Evolutionary conservation across 2,113 vertebrate genomes (phyloP).

Genomic region (Semnornis frantzii): DNA sequence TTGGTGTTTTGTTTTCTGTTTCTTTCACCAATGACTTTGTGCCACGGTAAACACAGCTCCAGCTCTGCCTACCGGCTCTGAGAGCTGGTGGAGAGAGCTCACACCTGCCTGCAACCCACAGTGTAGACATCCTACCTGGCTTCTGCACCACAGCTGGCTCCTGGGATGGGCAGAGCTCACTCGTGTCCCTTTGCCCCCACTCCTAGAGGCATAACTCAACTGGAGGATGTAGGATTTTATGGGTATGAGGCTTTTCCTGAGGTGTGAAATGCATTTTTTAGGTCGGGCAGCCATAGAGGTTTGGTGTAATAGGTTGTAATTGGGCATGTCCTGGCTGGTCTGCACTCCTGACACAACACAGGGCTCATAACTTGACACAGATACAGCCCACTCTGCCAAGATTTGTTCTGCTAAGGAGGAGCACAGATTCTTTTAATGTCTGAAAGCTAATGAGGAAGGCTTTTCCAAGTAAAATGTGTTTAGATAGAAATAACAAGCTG

Average conservation of each 20-base stretch:
- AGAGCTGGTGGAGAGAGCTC: not conserved
- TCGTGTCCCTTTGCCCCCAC: not conserved
- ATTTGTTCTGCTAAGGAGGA: constrained; percentile 54
- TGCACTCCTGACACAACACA: constrained; percentile 40
- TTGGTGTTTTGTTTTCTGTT: constrained; percentile 40
- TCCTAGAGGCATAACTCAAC: not conserved
- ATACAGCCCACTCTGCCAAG: constrained; percentile 53
- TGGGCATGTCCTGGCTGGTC: constrained; percentile 56
- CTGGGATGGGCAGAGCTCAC: accelerated
- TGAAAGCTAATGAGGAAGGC: constrained; percentile 58
- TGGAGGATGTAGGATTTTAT: not conserved
- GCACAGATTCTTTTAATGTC: constrained; percentile 52
- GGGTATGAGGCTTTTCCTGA: not conserved
- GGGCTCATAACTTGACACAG: constrained; percentile 62
- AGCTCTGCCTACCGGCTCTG: not conserved
- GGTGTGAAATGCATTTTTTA: constrained; percentile 7
- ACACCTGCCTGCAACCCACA: constrained; percentile 27
- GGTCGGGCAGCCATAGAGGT: not conserved
- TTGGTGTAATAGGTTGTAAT: constrained; percentile 51
- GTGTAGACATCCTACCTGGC: not conserved
- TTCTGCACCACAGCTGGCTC: not conserved
- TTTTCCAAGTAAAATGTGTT: constrained; percentile 57
- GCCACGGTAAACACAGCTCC: constrained; percentile 27
- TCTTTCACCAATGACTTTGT: constrained; percentile 8
- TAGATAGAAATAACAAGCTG: constrained; percentile 35